Percentiles rank a stretch among this genome's conserved stretches.
Evolutionary conservation across 2,888 invertebrate species (phyloP).

Genomic region (Argyresthia albistria): DNA sequence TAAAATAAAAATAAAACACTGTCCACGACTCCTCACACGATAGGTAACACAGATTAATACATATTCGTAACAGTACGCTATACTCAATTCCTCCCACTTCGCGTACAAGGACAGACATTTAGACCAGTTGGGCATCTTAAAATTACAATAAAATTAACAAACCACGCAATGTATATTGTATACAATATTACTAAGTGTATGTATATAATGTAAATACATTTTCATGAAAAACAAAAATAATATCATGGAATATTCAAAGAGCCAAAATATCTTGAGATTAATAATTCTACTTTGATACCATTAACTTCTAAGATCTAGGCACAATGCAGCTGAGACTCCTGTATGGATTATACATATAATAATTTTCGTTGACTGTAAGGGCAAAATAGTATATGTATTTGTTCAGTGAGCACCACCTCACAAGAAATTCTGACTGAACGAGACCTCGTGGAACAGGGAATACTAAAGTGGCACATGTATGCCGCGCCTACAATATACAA

Average conservation of each 20-base stretch:
- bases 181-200: conserved; percentile 68
- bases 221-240: conserved; percentile 69
- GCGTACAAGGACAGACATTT: conserved; percentile 36
- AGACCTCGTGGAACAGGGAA: not conserved
- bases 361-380: conserved; percentile 71
- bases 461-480: too few species aligned
- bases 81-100: conserved; percentile 44
- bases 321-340: conserved; percentile 74
- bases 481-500: not conserved
- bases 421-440: conserved; percentile 14
- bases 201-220: conserved; percentile 72
- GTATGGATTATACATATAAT: conserved; percentile 61
- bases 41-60: conserved; percentile 9
- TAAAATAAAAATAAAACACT: conserved; percentile 34
- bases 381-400: conserved; percentile 45
- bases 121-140: conserved; percentile 62
- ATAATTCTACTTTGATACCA: conserved; percentile 70
- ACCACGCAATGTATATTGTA: conserved; percentile 72
- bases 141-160: conserved; percentile 66
- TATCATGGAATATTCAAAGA: conserved; percentile 73
- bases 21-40: conserved; percentile 25
- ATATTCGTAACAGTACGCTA: conserved; percentile 26
- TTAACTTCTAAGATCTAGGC: conserved; percentile 74
- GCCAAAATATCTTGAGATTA: conserved; percentile 69
- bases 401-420: conserved; percentile 53